A percentile compares a stretch with the other conserved stretches of the same genome.
Evolutionary conservation across 2,797 vertebrate genomes (phyloP).

Genomic region (Molossus alvarezi): DNA sequence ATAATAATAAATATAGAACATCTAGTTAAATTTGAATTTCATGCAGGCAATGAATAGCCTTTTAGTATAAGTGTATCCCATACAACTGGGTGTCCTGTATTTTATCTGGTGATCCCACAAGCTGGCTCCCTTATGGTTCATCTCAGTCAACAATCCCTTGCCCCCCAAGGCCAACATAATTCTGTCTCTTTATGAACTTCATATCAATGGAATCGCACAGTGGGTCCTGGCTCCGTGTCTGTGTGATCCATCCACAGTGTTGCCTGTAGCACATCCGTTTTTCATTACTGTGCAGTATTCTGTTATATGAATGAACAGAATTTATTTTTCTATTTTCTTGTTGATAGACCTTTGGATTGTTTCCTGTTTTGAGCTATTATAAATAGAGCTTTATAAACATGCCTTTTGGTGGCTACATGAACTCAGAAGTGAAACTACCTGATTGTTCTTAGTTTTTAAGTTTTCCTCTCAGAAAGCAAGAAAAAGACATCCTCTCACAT

Average conservation of each 20-base stretch:
- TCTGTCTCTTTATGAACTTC: background rate
- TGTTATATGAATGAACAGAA: fast-evolving
- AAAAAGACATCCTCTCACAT: background rate
- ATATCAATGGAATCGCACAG: too few species aligned
- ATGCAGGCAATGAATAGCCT: background rate
- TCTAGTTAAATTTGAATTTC: background rate
- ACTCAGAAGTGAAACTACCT: background rate
- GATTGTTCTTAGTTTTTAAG: background rate
- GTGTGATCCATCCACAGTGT: background rate
- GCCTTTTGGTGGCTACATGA: background rate
- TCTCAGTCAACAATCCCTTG: too few species aligned
- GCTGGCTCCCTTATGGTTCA: background rate
- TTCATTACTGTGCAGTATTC: background rate
- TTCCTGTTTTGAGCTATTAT: background rate
- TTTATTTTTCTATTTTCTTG: background rate
- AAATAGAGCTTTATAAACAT: background rate
- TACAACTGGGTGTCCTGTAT: background rate
- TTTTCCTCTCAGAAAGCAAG: background rate
- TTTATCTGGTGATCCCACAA: background rate
- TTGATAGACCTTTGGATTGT: background rate
- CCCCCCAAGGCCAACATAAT: background rate
- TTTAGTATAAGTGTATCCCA: background rate
- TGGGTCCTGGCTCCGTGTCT: background rate
- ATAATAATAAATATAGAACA: background rate
- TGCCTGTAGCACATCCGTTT: background rate